Percentiles rank a stretch among this genome's conserved stretches.
Conservation (phyloP, 2,113 vertebrate genomes). For the Eublepharis macularius region DNA sequence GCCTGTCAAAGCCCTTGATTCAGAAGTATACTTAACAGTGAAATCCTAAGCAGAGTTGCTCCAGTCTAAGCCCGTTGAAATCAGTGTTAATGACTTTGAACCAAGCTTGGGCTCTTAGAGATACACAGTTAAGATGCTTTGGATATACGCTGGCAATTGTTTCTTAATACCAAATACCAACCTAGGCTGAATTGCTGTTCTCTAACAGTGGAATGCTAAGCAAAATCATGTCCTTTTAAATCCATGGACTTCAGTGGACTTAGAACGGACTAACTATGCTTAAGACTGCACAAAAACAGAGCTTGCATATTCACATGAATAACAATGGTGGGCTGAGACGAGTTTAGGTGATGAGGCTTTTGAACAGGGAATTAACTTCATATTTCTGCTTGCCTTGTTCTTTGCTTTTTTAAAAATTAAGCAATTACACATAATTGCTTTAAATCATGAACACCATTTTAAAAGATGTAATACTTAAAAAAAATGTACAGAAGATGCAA, state of each 20-base stretch:
- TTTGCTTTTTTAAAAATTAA: constrained; percentile 61
- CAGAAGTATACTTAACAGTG: background rate
- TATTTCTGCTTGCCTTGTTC: constrained; percentile 39
- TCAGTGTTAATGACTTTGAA: background rate
- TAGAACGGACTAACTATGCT: no score
- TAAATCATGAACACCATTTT: constrained; percentile 61
- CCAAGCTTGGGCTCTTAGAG: background rate
- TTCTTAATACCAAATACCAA: constrained; percentile 18
- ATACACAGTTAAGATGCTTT: background rate
- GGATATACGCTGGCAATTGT: background rate
- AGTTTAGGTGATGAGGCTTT: no score
- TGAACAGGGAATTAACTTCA: no score
- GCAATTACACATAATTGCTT: constrained; percentile 71
- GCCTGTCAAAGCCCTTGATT: no score
- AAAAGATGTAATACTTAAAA: constrained; percentile 63
- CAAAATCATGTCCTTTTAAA: no score
- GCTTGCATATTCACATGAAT: no score
- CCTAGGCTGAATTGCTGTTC: background rate
- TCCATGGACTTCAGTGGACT: no score
- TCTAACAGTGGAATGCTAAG: no score
- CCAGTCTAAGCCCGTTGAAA: no score
- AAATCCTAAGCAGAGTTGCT: no score
- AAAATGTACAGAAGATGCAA: constrained; percentile 68
- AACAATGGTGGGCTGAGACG: no score
- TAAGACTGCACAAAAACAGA: no score